A percentile compares a stretch with the other conserved stretches of the same genome.
phyloP scores from a whole-genome alignment of 2,797 vertebrate species.

The Mormyrus hasselquistii region DNA sequence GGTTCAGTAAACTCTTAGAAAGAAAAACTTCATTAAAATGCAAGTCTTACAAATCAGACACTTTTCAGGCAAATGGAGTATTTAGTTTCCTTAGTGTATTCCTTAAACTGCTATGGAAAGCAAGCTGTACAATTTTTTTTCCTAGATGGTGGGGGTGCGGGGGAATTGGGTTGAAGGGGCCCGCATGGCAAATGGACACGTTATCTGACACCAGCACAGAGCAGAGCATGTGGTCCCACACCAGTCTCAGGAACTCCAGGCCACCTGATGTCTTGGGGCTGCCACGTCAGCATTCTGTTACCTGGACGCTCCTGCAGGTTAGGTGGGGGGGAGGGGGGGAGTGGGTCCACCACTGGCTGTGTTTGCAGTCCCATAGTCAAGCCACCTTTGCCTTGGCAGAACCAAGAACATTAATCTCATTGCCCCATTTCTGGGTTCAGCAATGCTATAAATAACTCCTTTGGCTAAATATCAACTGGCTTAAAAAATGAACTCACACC shows the following conservation, averaged over 20 bases:
- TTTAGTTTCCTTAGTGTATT: not conserved
- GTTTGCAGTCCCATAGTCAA: not conserved
- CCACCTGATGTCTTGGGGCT: not conserved
- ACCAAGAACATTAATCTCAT: not conserved
- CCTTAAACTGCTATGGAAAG: not conserved
- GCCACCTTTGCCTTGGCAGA: not conserved
- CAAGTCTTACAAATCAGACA: not conserved
- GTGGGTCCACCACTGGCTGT: not conserved
- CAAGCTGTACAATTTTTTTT: not conserved
- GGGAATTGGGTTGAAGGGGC: slow-evolving; percentile 31
- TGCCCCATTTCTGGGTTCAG: not conserved
- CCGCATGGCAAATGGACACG: slow-evolving; percentile 48
- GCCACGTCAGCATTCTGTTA: not conserved
- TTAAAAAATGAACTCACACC: not conserved
- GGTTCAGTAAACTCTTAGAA: not conserved
- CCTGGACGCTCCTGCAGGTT: not conserved
- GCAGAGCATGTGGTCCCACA: slow-evolving; percentile 65
- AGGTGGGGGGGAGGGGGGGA: not conserved
- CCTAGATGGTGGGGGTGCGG: not conserved
- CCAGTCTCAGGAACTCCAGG: slow-evolving; percentile 39
- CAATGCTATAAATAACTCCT: not conserved
- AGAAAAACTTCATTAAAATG: not conserved
- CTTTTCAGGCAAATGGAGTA: not conserved
- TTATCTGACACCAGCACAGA: slow-evolving; percentile 62
- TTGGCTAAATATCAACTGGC: not conserved